phyloP scores from a whole-genome alignment of 2,113 vertebrate genomes.

The Stomatorhinus ivindoensis region DNA sequence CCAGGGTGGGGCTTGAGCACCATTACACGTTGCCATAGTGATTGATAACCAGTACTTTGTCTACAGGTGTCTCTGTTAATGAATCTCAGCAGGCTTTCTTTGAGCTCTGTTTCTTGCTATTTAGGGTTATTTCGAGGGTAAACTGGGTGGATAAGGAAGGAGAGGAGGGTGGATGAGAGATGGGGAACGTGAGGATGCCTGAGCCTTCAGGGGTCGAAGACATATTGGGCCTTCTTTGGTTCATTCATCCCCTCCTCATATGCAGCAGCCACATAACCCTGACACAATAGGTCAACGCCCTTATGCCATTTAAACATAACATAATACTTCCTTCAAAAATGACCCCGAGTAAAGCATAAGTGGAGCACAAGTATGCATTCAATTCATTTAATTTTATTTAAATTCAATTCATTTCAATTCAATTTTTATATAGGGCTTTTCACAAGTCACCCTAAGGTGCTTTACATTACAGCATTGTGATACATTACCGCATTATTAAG shows the following conservation, averaged over 20 bases:
- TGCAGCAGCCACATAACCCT: not conserved
- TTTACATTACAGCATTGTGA: not conserved
- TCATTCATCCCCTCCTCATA: not conserved
- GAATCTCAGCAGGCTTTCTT: not conserved
- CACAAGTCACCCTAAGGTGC: not conserved
- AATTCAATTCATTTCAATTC: not conserved
- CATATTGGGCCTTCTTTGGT: not conserved
- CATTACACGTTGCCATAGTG: not conserved
- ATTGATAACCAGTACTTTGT: not conserved
- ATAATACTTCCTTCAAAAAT: not conserved
- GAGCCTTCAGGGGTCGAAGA: not conserved
- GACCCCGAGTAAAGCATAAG: not conserved
- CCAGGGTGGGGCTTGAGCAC: not conserved
- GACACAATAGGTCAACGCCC: not conserved
- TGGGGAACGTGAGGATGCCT: not conserved
- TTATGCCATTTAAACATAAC: not conserved
- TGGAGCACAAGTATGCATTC: not conserved
- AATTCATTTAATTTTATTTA: too few relatives aligned
- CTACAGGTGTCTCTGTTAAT: not conserved
- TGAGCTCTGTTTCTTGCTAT: not conserved
- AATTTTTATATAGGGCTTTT: not conserved
- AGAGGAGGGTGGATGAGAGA: not conserved
- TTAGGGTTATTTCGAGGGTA: not conserved
- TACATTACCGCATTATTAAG: not conserved
- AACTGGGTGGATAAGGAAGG: not conserved